Base-by-base conservation (phyloP, 1,140 invertebrate species). In the Antheraea mylitta region DNA sequence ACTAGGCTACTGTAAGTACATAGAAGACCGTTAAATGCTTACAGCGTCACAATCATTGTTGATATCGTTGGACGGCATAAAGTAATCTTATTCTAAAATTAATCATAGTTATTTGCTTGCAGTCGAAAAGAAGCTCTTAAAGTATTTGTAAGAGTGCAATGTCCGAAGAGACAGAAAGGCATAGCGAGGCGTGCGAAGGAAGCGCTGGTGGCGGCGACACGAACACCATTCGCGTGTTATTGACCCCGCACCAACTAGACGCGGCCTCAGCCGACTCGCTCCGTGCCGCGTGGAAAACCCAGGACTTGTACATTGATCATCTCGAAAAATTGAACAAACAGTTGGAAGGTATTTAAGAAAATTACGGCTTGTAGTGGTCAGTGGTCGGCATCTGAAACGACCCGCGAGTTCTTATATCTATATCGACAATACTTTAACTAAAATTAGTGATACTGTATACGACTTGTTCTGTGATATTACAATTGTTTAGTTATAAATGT, bases 341-440 rank as follows among this genome's bases (percentile, higher is more conserved):
- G 82, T 83, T 92, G 84, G 91, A 92, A 92, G 91, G 91, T 92
- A 92, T 92, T 92, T 92, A 92, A 82, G 89, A 89, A 82, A 85
- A 85, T 90, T 90, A 78, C 86, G 85, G 85, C 86, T 89, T 89
- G 82, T 90, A 90, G 87, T 82, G 83, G 75, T 58, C 72, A 73
- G 79, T 74, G 85, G 81, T 84, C 79, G 83, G 81, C 77, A 80
- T 76, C 22, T 70, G 72, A 75, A 53, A 73, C 78, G 82, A 81
- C 78, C 75, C 77, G 76, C 82, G 82, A 83, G 82, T 82, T 87
- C 68, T 80, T 82, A 83, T 85, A 81, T 89, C 81, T 85, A 88
- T 81, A 90, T 92, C 90, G 88, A 92, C 90, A 91, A 92, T 90
- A 82, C 90, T 92, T 90, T 91, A 92, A 91, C 90, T 92, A 90